Conservation (phyloP, 1,140 invertebrate species). For the Formica selysi region DNA sequence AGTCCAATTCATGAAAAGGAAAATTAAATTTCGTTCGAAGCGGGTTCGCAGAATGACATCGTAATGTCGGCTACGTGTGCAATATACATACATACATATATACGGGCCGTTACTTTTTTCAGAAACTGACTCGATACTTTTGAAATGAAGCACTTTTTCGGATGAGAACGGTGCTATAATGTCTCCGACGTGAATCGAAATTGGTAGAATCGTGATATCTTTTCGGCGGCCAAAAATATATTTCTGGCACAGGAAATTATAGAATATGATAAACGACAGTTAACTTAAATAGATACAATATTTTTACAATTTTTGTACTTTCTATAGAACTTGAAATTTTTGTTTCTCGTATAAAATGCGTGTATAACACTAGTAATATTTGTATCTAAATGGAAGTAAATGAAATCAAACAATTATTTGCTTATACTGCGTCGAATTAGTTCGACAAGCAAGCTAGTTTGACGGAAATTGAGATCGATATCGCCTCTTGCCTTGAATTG, state of each 20-base stretch:
- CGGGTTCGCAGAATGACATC: constrained; percentile 34
- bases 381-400: not conserved
- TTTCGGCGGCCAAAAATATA: not conserved
- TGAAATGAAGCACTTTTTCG: constrained; percentile 36
- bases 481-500: not conserved
- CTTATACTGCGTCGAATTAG: not conserved
- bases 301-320: constrained; percentile 8
- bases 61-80: constrained; percentile 46
- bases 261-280: not conserved
- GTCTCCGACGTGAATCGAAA: constrained; percentile 26
- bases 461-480: constrained; percentile 51
- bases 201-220: not conserved
- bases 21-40: constrained; percentile 75
- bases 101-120: constrained; percentile 18
- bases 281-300: not conserved
- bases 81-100: constrained; percentile 35
- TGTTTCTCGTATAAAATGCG: not conserved
- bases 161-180: not conserved
- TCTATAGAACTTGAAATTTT: not conserved
- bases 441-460: not conserved
- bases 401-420: constrained; percentile 18
- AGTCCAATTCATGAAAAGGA: constrained; percentile 71
- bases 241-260: not conserved
- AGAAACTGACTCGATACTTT: constrained; percentile 11
- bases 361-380: constrained; percentile 1